Conservation (phyloP, 53 echinoderm and acorn worm genomes). For the Henricia sp. region DNA sequence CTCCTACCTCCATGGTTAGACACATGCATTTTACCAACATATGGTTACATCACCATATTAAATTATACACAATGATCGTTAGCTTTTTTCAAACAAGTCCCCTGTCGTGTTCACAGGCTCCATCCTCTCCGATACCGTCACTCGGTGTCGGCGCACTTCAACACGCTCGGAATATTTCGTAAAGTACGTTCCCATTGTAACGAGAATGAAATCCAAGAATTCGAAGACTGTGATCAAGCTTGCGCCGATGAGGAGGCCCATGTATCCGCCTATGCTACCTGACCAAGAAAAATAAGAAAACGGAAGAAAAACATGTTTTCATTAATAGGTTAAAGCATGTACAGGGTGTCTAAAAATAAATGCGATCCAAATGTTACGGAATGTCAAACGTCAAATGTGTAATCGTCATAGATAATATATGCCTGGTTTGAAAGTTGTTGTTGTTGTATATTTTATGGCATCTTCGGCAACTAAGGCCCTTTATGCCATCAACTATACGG, state of each 20-base stretch:
- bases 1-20: no score
- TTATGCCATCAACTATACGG: no score
- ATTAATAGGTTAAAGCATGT: not conserved
- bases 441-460: no score
- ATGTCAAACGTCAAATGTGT: no score
- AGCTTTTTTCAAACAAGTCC: no score
- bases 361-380: no score
- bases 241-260: constrained; percentile 65
- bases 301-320: not conserved
- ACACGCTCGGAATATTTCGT: not conserved
- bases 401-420: no score
- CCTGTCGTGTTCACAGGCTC: not conserved
- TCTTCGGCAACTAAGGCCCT: no score
- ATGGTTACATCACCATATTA: no score
- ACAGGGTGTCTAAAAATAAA: not conserved
- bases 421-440: no score
- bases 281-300: not conserved
- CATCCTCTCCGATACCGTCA: not conserved
- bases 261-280: constrained; percentile 67
- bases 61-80: no score
- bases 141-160: not conserved
- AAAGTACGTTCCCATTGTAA: constrained; percentile 6
- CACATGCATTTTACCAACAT: no score
- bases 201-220: constrained; percentile 55
- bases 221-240: constrained; percentile 62